phyloP scores from a whole-genome alignment of 2,113 vertebrate species.

The Vidua macroura region DNA sequence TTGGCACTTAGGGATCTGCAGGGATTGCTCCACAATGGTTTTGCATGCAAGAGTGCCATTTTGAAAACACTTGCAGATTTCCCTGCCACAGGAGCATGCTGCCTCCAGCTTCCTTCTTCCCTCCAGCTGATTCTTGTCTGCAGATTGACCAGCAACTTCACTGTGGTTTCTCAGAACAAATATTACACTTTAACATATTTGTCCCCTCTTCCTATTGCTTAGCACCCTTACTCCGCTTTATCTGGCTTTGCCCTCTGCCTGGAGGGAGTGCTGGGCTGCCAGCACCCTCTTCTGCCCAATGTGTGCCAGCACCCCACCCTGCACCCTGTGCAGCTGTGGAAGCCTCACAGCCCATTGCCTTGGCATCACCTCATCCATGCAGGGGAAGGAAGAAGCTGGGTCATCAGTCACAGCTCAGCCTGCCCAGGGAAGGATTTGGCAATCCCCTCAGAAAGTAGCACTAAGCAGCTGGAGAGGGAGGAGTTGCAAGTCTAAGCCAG shows the following conservation, averaged over 20 bases:
- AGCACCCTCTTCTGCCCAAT: neutral
- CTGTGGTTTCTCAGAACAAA: neutral
- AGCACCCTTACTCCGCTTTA: neutral
- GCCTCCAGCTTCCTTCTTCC: neutral
- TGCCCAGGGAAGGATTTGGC: neutral
- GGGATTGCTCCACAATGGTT: neutral
- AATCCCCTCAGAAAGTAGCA: neutral
- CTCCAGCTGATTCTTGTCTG: neutral
- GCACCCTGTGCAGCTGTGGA: neutral
- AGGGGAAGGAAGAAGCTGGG: neutral
- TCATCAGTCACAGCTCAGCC: no score
- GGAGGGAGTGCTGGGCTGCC: neutral
- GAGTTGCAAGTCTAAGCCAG: neutral
- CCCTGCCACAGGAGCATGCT: neutral
- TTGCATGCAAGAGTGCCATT: neutral
- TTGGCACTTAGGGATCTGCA: neutral
- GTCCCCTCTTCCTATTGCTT: neutral
- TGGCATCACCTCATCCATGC: neutral
- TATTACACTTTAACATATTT: neutral
- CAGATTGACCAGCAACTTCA: accelerated
- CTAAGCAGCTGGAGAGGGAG: neutral
- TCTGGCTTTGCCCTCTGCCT: neutral
- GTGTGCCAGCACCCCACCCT: neutral
- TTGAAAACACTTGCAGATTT: neutral
- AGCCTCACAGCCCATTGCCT: neutral